A percentile compares a stretch with the other conserved stretches of the same genome.
These are phyloP conservation scores for Bothrops jararaca DNA, from an alignment of 2,113 vertebrate genomes.

Conservation along the genomic window DNA sequence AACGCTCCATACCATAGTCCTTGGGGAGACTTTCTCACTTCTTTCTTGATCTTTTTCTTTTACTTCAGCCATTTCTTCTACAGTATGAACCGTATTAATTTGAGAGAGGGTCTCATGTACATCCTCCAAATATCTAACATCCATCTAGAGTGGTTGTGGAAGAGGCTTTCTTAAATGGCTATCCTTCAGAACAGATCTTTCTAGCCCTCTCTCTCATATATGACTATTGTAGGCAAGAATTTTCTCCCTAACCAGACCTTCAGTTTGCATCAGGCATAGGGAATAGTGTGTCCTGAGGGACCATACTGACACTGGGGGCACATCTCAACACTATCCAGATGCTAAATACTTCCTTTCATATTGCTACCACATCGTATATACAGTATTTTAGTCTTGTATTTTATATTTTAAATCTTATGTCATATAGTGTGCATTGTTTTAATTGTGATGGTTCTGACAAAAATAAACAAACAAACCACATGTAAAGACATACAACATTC, in stretches of 20 bases:
- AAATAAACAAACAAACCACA: neutral
- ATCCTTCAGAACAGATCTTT: neutral
- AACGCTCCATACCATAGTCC: neutral
- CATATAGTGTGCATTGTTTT: neutral
- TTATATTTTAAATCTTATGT: neutral
- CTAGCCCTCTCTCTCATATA: neutral
- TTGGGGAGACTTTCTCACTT: neutral
- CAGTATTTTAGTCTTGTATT: neutral
- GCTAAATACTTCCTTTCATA: neutral
- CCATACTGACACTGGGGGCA: neutral
- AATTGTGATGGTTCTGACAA: neutral
- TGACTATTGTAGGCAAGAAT: neutral
- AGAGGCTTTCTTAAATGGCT: neutral
- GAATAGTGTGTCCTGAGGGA: neutral
- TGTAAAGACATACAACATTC: neutral
- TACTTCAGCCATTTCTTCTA: neutral
- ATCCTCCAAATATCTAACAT: neutral
- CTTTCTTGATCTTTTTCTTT: neutral
- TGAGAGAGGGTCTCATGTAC: neutral
- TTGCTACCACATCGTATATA: neutral
- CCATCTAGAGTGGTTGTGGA: neutral
- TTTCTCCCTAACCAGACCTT: neutral
- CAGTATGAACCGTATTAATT: neutral
- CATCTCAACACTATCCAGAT: neutral
- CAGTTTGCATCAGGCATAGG: neutral